Evolutionary conservation across 2,888 invertebrate species (phyloP).

Genomic region (Sesamia inferens): DNA sequence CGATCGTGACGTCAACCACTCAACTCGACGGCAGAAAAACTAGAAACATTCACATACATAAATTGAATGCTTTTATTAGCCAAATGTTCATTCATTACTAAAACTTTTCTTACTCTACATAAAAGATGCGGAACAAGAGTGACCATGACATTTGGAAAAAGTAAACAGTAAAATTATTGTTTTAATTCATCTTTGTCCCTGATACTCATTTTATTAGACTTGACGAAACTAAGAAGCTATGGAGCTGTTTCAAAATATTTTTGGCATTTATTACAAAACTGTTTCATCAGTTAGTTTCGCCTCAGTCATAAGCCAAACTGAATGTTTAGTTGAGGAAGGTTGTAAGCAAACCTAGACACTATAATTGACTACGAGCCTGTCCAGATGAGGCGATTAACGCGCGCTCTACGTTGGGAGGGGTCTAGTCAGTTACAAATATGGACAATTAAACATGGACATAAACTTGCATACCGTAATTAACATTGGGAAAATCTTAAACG

Average conservation of each 20-base stretch:
- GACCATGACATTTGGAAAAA: constrained; percentile 14
- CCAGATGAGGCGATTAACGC: too few relatives aligned
- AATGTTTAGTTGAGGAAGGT: background rate
- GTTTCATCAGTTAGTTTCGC: constrained; percentile 1
- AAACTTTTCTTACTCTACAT: background rate
- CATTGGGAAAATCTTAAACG: too few relatives aligned
- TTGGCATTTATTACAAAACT: background rate
- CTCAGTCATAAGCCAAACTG: background rate
- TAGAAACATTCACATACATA: constrained; percentile 8
- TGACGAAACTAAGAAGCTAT: too few relatives aligned
- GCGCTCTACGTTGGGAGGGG: too few relatives aligned
- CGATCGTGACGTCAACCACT: constrained; percentile 43
- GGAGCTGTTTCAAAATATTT: background rate
- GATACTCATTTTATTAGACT: background rate
- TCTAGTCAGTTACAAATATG: too few relatives aligned
- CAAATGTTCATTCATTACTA: background rate
- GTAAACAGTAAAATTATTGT: background rate
- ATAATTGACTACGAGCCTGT: background rate
- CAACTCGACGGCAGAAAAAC: background rate
- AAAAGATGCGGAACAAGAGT: background rate
- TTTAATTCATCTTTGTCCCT: background rate
- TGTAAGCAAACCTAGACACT: constrained; percentile 2
- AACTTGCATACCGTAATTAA: too few relatives aligned
- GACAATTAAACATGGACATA: too few relatives aligned
- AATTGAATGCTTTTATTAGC: constrained; percentile 2